phyloP scores from a whole-genome alignment of 2,113 vertebrate species.

The Rhagologus leucostigma region DNA sequence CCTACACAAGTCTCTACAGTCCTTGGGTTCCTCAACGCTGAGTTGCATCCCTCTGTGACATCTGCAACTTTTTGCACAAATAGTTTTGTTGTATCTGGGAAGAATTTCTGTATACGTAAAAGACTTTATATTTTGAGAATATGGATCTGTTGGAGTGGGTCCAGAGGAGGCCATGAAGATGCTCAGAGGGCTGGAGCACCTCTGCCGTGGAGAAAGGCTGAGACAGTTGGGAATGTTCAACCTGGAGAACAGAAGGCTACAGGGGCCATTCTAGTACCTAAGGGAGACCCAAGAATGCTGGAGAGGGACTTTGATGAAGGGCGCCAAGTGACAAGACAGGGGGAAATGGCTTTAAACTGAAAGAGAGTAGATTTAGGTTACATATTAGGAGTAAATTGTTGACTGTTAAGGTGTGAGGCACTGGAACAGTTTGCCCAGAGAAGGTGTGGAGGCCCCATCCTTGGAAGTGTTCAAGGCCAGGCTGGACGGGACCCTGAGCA shows the following conservation, averaged over 20 bases:
- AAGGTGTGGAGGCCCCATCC: accelerated
- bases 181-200: not conserved
- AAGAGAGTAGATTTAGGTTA: not conserved
- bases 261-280: not conserved
- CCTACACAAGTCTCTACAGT: not conserved
- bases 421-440: not conserved
- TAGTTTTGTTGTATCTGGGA: not conserved
- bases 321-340: not conserved
- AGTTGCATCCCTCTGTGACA: not conserved
- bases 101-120: not conserved
- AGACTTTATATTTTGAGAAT: not conserved
- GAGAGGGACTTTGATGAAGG: not conserved
- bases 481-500: not conserved
- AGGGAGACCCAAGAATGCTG: not conserved
- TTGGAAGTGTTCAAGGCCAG: not conserved
- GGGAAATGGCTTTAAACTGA: not conserved
- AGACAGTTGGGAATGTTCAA: not conserved
- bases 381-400: not conserved
- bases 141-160: not conserved
- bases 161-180: not conserved
- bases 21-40: not conserved
- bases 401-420: not conserved
- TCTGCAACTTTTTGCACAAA: not conserved
- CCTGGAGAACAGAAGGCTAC: not conserved
- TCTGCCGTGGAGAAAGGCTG: not conserved